These are phyloP conservation scores for Madoqua kirkii DNA, from an alignment of 2,113 vertebrate genomes.

Conservation along the genomic window DNA sequence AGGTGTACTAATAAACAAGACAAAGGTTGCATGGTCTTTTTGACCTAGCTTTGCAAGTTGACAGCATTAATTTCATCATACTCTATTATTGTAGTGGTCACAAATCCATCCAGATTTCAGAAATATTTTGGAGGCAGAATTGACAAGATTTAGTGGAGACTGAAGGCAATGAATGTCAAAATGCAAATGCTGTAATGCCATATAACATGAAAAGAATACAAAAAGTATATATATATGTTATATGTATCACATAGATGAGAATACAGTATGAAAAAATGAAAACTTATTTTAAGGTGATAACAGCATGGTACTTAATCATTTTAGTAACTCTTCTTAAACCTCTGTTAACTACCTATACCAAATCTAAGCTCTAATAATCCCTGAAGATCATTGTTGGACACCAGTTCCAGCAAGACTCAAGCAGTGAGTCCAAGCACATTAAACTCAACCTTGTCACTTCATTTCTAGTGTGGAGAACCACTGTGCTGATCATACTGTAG, in stretches of 20 bases:
- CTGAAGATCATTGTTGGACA: background rate
- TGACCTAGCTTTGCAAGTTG: background rate
- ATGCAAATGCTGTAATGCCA: accelerated
- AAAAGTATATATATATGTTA: accelerated
- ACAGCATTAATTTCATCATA: background rate
- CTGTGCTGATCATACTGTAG: accelerated
- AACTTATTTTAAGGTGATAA: background rate
- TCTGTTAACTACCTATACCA: background rate
- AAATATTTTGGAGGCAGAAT: background rate
- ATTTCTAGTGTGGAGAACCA: background rate
- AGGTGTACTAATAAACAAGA: background rate
- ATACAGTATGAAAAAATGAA: background rate
- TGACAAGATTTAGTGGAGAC: background rate
- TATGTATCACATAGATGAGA: background rate
- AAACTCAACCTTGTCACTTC: background rate
- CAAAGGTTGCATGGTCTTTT: background rate
- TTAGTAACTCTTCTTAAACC: background rate
- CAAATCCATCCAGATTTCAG: background rate
- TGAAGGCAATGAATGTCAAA: background rate
- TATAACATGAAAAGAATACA: background rate
- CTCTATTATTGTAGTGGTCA: background rate
- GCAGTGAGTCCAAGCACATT: accelerated
- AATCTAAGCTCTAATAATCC: background rate
- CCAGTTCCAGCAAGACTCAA: too few relatives aligned
- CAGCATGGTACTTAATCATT: background rate